Evolutionary conservation across 2,797 vertebrate species (phyloP).

Genomic region (Monodelphis domestica): DNA sequence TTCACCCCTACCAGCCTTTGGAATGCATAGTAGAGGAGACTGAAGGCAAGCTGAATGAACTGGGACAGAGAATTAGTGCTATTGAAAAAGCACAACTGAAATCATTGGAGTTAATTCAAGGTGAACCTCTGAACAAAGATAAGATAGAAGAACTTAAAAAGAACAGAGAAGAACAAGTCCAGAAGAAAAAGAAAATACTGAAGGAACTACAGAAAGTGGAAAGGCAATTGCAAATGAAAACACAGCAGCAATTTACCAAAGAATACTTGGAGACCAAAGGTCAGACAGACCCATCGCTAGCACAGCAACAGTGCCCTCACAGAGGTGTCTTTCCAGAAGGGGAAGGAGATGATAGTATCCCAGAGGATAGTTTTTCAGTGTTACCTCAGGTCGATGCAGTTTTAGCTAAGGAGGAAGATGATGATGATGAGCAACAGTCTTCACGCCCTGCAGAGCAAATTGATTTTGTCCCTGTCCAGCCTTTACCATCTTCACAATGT

Average conservation of each 20-base stretch:
- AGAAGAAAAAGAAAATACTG: slow-evolving; percentile 99
- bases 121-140: slow-evolving; percentile 99
- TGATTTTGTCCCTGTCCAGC: slow-evolving; percentile 94
- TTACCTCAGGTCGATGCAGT: slow-evolving; percentile 95
- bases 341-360: slow-evolving; percentile 84
- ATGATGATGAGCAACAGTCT: slow-evolving; percentile 88
- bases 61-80: slow-evolving; percentile 99
- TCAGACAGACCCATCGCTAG: slow-evolving; percentile 92
- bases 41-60: slow-evolving; percentile 99
- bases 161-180: slow-evolving; percentile 98
- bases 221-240: slow-evolving; percentile 99
- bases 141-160: slow-evolving; percentile 99
- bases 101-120: slow-evolving; percentile 98
- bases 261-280: slow-evolving; percentile 99
- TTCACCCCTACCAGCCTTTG: slow-evolving; percentile 98
- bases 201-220: slow-evolving; percentile 99
- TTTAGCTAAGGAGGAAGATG: slow-evolving; percentile 87
- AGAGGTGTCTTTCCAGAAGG: slow-evolving; percentile 89
- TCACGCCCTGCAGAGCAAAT: slow-evolving; percentile 89
- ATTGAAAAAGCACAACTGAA: slow-evolving; percentile 98
- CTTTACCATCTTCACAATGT: slow-evolving; percentile 89
- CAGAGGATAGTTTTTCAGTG: slow-evolving; percentile 91
- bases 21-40: slow-evolving; percentile 99
- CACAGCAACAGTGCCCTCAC: slow-evolving; percentile 90
- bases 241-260: slow-evolving; percentile 99